Evolutionary conservation across 2,113 vertebrate species (phyloP), one percentile per base, ranked within the genome.

Genomic region (Clarias magur): DNA sequence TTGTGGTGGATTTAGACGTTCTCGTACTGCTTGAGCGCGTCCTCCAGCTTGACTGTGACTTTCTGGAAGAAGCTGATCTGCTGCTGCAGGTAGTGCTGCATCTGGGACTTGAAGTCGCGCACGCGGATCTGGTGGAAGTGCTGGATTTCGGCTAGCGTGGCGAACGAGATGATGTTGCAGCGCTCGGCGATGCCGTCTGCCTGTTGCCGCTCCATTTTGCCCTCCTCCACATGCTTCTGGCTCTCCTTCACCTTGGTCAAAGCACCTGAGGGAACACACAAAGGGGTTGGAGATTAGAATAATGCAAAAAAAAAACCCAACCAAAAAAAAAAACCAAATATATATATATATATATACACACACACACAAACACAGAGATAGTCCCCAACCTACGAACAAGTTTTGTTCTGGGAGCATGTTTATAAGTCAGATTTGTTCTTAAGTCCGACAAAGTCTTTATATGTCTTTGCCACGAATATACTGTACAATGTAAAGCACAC

Each of bases 161-260:
- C 98, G 60, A 96, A 99, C 82, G 98, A 99, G 93, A 99, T 99
- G 94, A 98, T 98, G 95, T 99, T 99, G 95, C 98, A 99, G 90
- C 98, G 98, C 86, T 99, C 97, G 38, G 95, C 96, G 93, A 99
- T 97, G 89, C 97, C 97, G 0, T 97, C 97, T 0, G 97, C 97
- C 92, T 99, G 97, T 7, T 95, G 94, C n/a, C 92, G 91, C 88
- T 99, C 98, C 98, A 98, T 98, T 95, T 99, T 99, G 30, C 97
- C 97, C 90, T 99, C 98, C 92, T 99, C 98, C 88, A 98, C 96
- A 0, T 99, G 98, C 3, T 97, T 96, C 91, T 97, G 96, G 93
- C 97, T 98, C 88, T 99, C 98, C 91, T 98, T 98, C 87, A 99
- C 98, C 95, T 99, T 99, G 88, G 97, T 98, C 93, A 99, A 95